Evolutionary conservation across 2,113 vertebrate species (phyloP).

Genomic region (human): DNA sequence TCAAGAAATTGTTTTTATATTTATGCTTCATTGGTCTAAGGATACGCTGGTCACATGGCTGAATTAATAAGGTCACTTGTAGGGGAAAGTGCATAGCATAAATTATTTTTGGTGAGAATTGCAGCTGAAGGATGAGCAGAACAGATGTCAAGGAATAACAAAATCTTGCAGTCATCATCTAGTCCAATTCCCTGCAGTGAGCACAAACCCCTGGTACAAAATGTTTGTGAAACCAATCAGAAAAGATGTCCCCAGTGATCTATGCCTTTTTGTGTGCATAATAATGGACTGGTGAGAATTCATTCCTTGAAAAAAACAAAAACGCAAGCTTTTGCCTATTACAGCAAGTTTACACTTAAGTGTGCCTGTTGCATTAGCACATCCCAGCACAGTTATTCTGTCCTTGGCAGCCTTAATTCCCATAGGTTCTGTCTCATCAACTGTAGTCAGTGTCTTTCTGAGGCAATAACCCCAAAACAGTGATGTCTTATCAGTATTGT

Average conservation of each 20-base stretch:
- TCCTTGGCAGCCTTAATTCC: not conserved
- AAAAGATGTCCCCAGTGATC: not conserved
- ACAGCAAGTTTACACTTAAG: not conserved
- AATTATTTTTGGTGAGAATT: not conserved
- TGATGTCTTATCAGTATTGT: not conserved
- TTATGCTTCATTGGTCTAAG: not conserved
- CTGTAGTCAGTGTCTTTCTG: not conserved
- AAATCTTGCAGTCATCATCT: not conserved
- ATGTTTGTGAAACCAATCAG: not conserved
- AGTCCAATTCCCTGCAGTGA: not conserved
- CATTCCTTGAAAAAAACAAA: not conserved
- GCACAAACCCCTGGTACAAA: not conserved
- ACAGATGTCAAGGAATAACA: not conserved
- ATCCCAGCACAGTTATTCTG: not conserved
- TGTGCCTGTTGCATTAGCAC: not conserved
- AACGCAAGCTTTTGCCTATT: no score
- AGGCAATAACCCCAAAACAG: not conserved
- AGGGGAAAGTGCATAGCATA: not conserved
- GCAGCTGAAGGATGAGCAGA: not conserved
- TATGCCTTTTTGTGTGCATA: not conserved
- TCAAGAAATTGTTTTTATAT: not conserved
- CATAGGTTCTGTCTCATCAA: not conserved
- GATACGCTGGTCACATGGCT: not conserved
- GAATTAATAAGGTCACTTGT: not conserved
- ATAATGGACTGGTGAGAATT: not conserved